phyloP scores from a whole-genome alignment of 1,140 invertebrate species.

The Brachionus rubens region DNA sequence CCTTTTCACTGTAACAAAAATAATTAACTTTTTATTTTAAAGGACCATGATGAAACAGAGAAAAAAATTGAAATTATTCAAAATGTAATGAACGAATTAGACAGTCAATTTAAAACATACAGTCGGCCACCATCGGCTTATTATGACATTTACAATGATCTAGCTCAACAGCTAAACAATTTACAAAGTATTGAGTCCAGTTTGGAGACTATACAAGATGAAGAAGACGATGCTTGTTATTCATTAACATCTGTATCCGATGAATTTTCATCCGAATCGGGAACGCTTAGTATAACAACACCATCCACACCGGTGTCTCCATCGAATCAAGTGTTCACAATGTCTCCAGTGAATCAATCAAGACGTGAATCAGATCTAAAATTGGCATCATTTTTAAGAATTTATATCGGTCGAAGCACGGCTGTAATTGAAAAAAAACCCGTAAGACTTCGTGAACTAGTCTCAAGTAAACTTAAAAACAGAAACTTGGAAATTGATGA shows the following conservation, averaged over 20 bases:
- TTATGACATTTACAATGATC: conserved; percentile 21
- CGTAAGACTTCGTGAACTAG: background rate
- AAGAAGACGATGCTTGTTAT: background rate
- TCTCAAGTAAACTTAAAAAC: conserved; percentile 28
- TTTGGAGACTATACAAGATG: background rate
- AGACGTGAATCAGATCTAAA: too few species aligned
- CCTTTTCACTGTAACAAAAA: too few species aligned
- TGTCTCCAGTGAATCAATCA: background rate
- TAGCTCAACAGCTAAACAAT: conserved; percentile 2
- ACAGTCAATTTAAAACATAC: conserved; percentile 20
- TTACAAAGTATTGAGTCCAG: conserved; percentile 13
- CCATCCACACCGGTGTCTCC: background rate
- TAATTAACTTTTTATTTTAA: background rate
- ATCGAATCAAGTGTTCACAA: background rate
- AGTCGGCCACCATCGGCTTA: conserved; percentile 36
- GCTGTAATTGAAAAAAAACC: conserved; percentile 45
- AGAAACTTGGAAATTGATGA: conserved; percentile 28
- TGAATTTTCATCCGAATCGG: background rate
- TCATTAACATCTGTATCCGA: background rate
- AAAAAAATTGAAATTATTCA: background rate
- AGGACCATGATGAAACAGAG: background rate
- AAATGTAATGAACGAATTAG: conserved; percentile 12
- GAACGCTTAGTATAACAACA: background rate
- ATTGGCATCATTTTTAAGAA: conserved; percentile 42
- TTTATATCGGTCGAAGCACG: conserved; percentile 25